Evolutionary conservation across 2,113 vertebrate species (phyloP), one percentile per base, ranked within the genome.

Genomic region (Salvelinus fontinalis): DNA sequence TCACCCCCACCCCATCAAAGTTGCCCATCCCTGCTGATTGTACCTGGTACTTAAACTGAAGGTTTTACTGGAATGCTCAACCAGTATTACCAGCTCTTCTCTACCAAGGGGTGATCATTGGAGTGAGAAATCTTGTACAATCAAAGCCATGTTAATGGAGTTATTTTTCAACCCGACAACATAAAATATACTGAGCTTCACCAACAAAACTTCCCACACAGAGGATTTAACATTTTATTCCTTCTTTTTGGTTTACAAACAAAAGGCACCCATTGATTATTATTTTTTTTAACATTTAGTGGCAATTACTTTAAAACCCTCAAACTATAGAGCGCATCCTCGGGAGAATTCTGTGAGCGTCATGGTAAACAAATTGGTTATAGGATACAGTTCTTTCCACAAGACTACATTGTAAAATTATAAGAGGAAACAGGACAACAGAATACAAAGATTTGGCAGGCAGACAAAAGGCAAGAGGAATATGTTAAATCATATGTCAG

Each of bases 181-280:
- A 34, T 34, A 34, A 39, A 54, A 22, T 22, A 22, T 22, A 22
- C 59, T 62, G 5, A 20, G 4, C 16, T 20, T 34, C 13, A 68
- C 22, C 7, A 31, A n/a, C 39, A 67, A 44, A 16, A 39, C 26
- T 16, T 5, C 14, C 29, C 7, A 8, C 24, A 14, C 39, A 20
- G 67, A 74, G 59, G 79, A 80, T 83, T 84, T 86, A 84, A 74
- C 27, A 3, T 39, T 90, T 92, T 87, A 87, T 88, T 86, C 69
- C 22, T 78, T 80, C 88, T 80, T 89, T 97, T 96, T 95, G 93
- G 93, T 95, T 95, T 95, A 96, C 95, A 96, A 95, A 96, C 91
- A 93, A 95, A 96, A 91, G 96, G 95, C 95, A 97, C 95, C 94
- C 89, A 84, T 89, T 94, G 92, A 93, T 93, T 91, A 44, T 44